Evolutionary conservation across 2,888 invertebrate species (phyloP), one percentile per base, ranked within the genome.

Genomic region (Thyatira batis): DNA sequence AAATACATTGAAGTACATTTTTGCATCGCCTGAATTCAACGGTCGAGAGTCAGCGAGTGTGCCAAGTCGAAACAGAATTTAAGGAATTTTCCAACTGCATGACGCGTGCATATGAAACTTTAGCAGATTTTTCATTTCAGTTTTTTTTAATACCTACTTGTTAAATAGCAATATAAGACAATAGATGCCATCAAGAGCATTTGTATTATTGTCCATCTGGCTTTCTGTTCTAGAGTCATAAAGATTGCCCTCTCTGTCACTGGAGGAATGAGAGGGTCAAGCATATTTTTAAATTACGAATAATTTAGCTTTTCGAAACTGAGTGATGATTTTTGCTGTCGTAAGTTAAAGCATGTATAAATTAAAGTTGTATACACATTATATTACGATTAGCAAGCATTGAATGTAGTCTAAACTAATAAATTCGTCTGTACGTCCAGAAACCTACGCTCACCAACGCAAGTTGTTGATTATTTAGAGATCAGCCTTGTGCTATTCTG

Each of bases 401-500:
- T 23, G 3, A 23, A 23, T 23, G 23, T 23, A n/a, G 8, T 39
- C 13, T 39, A 2, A 5, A 58, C 48, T 55, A 49, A 67, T 64
- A 70, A 69, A 67, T 73, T 66, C 57, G 46, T 67, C 65, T 55
- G 50, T 61, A 71, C 67, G 53, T 61, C 68, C 57, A 25, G 54
- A 75, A 80, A 69, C 78, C 76, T 78, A 80, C 80, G 75, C 78
- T 73, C 80, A 76, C 69, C 63, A 71, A 69, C 68, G 58, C 39
- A 64, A 75, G 61, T 73, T 61, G 71, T 73, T 67, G 74, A 82
- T 80, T 87, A 87, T 88, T 86, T 84, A 67, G 63, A 87, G 85
- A 79, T 71, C 75, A 84, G 76, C 87, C 88, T 89, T 87, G 88
- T 71, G 65, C 81, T 87, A 86, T 86, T 86, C 82, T 67, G 52